Conservation (phyloP, 1,140 invertebrate species). For the Paramacrobiotus metropolitanus region DNA sequence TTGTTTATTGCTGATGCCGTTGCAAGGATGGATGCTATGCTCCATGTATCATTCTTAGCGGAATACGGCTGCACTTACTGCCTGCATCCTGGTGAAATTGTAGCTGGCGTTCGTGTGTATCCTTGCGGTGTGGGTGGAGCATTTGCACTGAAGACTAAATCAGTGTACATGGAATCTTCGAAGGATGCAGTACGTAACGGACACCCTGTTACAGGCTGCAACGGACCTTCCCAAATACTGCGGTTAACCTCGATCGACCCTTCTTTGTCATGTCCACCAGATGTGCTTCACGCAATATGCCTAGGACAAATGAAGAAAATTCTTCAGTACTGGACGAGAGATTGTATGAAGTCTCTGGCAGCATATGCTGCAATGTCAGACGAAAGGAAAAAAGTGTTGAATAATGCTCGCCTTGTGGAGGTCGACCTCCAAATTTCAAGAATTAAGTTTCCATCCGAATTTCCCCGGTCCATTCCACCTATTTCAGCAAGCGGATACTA, state of each 20-base stretch:
- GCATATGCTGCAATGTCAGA: neutral
- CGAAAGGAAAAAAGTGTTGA: too few species aligned
- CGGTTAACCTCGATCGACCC: too few species aligned
- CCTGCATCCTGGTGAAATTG: neutral
- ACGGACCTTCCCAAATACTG: too few species aligned
- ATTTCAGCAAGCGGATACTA: neutral
- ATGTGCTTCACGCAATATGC: neutral
- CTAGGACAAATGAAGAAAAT: neutral
- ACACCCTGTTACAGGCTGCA: too few species aligned
- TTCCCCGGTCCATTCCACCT: neutral
- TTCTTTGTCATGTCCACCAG: too few species aligned
- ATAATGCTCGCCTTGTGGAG: too few species aligned
- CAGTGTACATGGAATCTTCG: neutral
- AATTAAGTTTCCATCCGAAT: too few species aligned
- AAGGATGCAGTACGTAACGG: too few species aligned
- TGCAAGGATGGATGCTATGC: too few species aligned
- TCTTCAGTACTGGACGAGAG: neutral
- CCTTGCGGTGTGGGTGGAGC: too few species aligned
- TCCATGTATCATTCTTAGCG: neutral
- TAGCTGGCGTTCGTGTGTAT: too few species aligned
- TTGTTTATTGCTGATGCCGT: neutral
- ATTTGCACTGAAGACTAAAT: neutral
- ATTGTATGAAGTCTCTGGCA: neutral
- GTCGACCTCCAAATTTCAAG: too few species aligned
- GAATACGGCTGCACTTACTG: neutral